A percentile compares a stretch with the other conserved stretches of the same genome.
Conservation (phyloP, 2,113 vertebrate species). For the Campylomormyrus tamandua region DNA sequence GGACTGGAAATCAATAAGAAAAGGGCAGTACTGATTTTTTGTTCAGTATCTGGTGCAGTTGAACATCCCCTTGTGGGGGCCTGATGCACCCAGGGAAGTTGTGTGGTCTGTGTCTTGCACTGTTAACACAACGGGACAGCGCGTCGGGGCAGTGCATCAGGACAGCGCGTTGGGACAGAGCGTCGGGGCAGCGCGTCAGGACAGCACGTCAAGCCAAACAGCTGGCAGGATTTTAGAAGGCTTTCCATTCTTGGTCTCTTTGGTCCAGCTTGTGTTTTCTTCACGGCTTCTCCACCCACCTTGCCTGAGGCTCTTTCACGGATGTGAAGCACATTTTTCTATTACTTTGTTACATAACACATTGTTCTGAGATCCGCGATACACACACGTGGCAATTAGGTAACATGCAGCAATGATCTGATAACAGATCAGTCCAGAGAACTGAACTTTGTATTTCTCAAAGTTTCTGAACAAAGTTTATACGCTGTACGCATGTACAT, state of each 20-base stretch:
- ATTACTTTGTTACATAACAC: constrained; percentile 1
- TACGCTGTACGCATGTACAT: neutral
- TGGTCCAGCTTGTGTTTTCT: neutral
- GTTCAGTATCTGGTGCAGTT: neutral
- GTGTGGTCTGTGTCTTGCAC: neutral
- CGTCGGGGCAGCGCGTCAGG: neutral
- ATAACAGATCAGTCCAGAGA: neutral
- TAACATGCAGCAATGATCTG: neutral
- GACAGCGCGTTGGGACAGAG: neutral
- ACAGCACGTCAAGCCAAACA: neutral
- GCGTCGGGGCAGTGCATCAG: neutral
- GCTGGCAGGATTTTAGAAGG: neutral
- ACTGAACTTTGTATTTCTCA: neutral
- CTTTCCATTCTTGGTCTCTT: neutral
- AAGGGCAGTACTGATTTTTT: neutral
- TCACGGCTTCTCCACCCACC: neutral
- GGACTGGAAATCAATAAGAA: neutral
- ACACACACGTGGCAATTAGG: neutral
- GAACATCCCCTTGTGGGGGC: neutral
- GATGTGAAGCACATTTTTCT: neutral
- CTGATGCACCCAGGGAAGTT: neutral
- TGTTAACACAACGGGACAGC: neutral
- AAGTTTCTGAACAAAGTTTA: neutral
- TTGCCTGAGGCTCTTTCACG: neutral
- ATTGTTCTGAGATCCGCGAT: neutral